Evolutionary conservation across 2,797 vertebrate genomes (phyloP), one percentile per base, ranked within the genome.

Genomic region (Peromyscus eremicus): DNA sequence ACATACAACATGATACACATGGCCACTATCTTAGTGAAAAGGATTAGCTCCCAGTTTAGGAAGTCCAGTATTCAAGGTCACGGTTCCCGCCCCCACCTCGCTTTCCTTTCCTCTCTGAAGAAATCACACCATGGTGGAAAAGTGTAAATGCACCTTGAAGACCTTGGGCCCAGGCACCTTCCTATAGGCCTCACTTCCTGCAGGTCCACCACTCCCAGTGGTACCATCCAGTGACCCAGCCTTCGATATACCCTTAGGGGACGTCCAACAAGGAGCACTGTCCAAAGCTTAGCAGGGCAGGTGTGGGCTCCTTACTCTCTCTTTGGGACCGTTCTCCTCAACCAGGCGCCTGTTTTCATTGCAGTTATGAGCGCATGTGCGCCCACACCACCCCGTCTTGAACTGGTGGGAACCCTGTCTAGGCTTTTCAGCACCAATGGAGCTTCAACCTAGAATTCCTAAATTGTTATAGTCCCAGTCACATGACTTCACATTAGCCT

Each of bases 201-300:
- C 32, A 27, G 7, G 21, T 43, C 75, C n/a, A 55, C 46, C 3
- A 4, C 62, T 71, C n/a, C 57, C 16, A 3, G 11, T 9, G 32
- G 13, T 19, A 34, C 71, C 37, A 12, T 37, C 71, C 25, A 19
- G 88, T 6, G 29, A 34, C 46, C 14, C 34, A 34, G 23, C 60
- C 80, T 46, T 77, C 27, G 16, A 6, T 91, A 16, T 62, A 23
- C 27, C 46, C 77, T 40, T 40, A 9, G 25, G 57, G 57, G 27
- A 27, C 27, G 1, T 49, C 40, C 3, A 2, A 6, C 13, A 8
- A 0, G 32, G 19, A 2, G 32, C 37, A 25, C 5, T 5, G 40
- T 40, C 37, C 11, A 34, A 17, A 40, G 8, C 55, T 40, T 6
- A 40, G 43, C 40, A 3, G 34, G 21, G 27, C 6, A n/a, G 21